phyloP scores from a whole-genome alignment of 2,888 invertebrate species.

The Ophraella communa region DNA sequence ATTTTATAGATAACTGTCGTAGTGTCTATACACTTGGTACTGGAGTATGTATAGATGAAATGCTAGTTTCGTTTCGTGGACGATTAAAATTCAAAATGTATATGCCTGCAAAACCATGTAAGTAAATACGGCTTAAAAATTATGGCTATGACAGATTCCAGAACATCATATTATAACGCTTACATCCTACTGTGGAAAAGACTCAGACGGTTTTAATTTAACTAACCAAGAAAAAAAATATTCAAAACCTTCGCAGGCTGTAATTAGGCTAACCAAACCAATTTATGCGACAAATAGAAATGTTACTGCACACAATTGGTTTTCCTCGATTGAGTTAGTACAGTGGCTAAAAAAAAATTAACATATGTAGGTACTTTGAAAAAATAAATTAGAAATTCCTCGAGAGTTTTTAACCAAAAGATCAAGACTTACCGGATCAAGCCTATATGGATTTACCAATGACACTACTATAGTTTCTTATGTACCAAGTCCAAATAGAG shows the following conservation, averaged over 20 bases:
- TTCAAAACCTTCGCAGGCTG: conserved; percentile 19
- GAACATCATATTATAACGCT: conserved; percentile 40
- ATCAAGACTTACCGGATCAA: conserved; percentile 8
- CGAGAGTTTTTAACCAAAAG: conserved; percentile 14
- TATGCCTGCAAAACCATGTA: conserved; percentile 49
- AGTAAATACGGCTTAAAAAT: conserved; percentile 52
- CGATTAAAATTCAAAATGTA: conserved; percentile 47
- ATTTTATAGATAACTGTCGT: conserved; percentile 28
- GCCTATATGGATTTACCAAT: conserved; percentile 16
- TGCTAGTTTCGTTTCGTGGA: conserved; percentile 44
- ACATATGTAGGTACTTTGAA: conserved; percentile 19
- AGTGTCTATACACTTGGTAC: conserved; percentile 11
- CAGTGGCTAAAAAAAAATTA: conserved; percentile 32
- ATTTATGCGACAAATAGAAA: conserved; percentile 11
- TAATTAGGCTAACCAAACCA: conserved; percentile 12
- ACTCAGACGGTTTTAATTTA: conserved; percentile 44
- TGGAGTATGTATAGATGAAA: conserved; percentile 43
- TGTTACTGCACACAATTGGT: conserved; percentile 29
- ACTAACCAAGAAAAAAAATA: conserved; percentile 22
- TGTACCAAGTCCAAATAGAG: conserved; percentile 22
- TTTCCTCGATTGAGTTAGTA: conserved; percentile 19
- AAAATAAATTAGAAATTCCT: conserved; percentile 33
- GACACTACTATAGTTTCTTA: conserved; percentile 21
- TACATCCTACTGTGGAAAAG: conserved; percentile 47
- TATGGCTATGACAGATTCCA: conserved; percentile 44